Percentiles rank a stretch among this genome's conserved stretches.
phyloP scores from a whole-genome alignment of 2,888 invertebrate genomes.

The Drosophila suboccidentalis region DNA sequence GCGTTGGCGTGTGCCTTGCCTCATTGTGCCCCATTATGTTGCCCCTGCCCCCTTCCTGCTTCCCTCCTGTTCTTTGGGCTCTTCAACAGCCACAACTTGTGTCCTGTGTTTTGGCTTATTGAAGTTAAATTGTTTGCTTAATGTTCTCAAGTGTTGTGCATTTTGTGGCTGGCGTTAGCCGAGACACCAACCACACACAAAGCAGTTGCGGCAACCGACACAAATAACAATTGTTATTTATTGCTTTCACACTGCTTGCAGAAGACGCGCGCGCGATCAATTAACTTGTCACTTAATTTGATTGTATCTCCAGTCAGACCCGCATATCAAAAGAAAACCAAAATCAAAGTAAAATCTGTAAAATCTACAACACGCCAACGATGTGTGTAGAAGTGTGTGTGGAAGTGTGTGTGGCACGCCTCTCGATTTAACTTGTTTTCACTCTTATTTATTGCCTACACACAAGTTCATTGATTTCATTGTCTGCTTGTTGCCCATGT shows the following conservation, averaged over 20 bases:
- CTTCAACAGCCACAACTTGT: conserved; percentile 6
- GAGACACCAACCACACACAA: conserved; percentile 32
- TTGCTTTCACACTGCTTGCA: conserved; percentile 54
- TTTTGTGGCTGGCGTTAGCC: conserved; percentile 22
- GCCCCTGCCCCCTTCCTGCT: not conserved
- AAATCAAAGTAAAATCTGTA: conserved; percentile 32
- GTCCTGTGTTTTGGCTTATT: conserved; percentile 57
- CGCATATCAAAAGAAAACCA: conserved; percentile 46
- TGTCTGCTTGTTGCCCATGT: conserved; percentile 17
- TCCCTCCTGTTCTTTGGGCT: not conserved
- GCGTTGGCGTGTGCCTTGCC: conserved; percentile 54
- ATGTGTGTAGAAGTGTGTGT: conserved; percentile 15
- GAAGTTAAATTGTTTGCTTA: conserved; percentile 70
- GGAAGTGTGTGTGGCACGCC: conserved; percentile 31
- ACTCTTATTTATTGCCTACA: conserved; percentile 64
- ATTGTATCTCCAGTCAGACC: conserved; percentile 50
- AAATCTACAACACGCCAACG: conserved; percentile 62
- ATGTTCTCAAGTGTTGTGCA: conserved; percentile 40
- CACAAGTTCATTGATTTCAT: conserved; percentile 74
- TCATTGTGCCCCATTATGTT: not conserved
- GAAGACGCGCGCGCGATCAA: conserved; percentile 53
- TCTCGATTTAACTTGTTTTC: conserved; percentile 64
- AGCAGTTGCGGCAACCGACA: conserved; percentile 32
- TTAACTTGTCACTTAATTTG: conserved; percentile 75
- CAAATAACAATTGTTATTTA: conserved; percentile 56